Conservation (phyloP, 2,113 vertebrate species). For the Proterorhinus semilunaris region DNA sequence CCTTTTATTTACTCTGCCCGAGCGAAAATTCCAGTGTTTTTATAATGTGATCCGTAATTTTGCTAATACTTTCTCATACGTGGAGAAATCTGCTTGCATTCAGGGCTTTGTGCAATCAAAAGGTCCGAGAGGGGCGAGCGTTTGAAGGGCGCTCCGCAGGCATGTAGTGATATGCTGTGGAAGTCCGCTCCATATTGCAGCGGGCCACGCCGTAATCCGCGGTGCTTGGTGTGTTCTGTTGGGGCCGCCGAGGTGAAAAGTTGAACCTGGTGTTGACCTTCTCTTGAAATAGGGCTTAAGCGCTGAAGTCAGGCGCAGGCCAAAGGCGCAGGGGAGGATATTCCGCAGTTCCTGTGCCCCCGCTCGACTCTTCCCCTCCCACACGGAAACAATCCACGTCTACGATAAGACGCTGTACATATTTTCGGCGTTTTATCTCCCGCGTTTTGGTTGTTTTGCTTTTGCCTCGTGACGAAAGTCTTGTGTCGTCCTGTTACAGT, state of each 20-base stretch:
- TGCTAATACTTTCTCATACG: not conserved
- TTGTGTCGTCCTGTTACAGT: constrained; percentile 61
- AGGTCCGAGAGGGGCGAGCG: constrained; percentile 15
- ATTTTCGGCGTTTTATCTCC: constrained; percentile 72
- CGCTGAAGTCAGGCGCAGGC: constrained; percentile 70
- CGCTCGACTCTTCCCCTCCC: constrained; percentile 33
- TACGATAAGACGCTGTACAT: constrained; percentile 75
- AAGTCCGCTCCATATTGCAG: constrained; percentile 45
- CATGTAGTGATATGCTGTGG: constrained; percentile 18
- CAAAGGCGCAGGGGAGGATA: constrained; percentile 69
- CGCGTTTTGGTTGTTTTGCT: constrained; percentile 64
- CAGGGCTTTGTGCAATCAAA: constrained; percentile 18
- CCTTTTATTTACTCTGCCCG: not conserved
- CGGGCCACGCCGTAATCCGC: constrained; percentile 51
- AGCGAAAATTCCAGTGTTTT: not conserved
- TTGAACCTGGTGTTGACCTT: constrained; percentile 75
- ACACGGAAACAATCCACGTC: constrained; percentile 73
- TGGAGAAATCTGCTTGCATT: constrained; percentile 7
- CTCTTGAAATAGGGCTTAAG: constrained; percentile 69
- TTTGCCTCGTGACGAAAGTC: constrained; percentile 55
- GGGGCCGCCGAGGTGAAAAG: constrained; percentile 71
- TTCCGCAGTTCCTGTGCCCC: constrained; percentile 70
- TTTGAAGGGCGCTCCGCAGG: constrained; percentile 21
- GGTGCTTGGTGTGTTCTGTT: constrained; percentile 63
- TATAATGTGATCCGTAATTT: not conserved